phyloP scores from a whole-genome alignment of 1,140 invertebrate species.

The Sitobion miscanthi region DNA sequence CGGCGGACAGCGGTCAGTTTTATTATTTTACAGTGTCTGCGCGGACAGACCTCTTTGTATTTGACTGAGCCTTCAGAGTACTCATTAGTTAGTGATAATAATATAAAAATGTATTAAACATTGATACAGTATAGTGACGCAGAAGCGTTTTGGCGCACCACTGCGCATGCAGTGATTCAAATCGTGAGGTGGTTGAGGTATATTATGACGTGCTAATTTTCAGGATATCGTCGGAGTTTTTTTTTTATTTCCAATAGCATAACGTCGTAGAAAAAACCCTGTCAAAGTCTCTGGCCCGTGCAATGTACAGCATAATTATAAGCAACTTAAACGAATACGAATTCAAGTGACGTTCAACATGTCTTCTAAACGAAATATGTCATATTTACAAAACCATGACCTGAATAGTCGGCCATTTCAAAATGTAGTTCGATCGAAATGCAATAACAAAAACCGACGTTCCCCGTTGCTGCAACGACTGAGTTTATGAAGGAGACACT shows the following conservation, averaged over 20 bases:
- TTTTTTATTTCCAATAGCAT: not conserved
- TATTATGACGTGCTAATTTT: not conserved
- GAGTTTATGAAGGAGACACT: not conserved
- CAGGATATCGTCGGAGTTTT: not conserved
- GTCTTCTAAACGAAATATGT: not conserved
- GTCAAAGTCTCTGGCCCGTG: not conserved
- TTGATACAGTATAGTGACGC: not conserved
- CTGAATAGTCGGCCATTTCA: not conserved
- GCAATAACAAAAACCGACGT: slow-evolving; percentile 1
- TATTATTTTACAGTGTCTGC: no score
- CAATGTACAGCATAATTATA: no score
- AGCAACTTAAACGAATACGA: not conserved
- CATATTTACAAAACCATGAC: not conserved
- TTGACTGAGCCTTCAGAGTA: no score
- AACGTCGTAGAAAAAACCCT: not conserved
- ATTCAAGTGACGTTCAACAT: not conserved
- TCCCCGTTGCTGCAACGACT: not conserved
- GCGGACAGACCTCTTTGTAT: no score
- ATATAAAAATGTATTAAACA: no score
- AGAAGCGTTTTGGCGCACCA: not conserved
- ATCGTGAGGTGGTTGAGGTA: not conserved
- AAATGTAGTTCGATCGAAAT: not conserved
- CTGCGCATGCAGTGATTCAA: not conserved
- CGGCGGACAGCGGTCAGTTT: no score
- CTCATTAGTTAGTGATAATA: no score